A percentile compares a stretch with the other conserved stretches of the same genome.
Conservation (phyloP, 2,113 vertebrate species). For the Anguilla japonica region DNA sequence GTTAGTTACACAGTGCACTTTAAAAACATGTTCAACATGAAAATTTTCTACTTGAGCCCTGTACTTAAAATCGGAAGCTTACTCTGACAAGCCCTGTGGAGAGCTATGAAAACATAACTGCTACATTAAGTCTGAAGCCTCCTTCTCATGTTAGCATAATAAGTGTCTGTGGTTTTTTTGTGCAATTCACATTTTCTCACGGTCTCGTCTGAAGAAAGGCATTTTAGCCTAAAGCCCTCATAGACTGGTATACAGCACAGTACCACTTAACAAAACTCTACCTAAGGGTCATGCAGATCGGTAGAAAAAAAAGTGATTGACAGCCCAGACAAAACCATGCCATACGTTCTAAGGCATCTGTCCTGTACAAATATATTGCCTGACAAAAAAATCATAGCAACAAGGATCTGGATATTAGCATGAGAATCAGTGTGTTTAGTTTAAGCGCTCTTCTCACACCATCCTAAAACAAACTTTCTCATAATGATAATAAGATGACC, state of each 20-base stretch:
- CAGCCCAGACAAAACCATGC: not conserved
- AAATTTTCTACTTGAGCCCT: not conserved
- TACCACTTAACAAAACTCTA: not conserved
- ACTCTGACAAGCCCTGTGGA: not conserved
- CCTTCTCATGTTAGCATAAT: not conserved
- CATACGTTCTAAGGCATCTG: not conserved
- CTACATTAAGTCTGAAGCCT: not conserved
- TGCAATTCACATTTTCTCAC: not conserved
- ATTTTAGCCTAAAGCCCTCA: not conserved
- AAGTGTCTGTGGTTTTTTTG: not conserved
- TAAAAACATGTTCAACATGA: not conserved
- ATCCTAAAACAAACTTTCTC: not conserved
- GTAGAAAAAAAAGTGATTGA: not conserved
- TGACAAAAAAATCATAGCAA: not conserved
- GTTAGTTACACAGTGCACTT: not conserved
- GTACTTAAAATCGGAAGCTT: not conserved
- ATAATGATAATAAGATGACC: not conserved
- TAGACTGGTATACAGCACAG: not conserved
- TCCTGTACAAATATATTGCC: not conserved
- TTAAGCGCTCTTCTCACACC: not conserved
- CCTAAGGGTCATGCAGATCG: not conserved
- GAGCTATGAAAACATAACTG: not conserved
- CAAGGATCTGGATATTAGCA: not conserved
- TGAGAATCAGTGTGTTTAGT: not conserved
- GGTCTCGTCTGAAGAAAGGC: not conserved